Evolutionary conservation across 2,888 invertebrate genomes (phyloP).

Genomic region (Mactromeris polynyma): DNA sequence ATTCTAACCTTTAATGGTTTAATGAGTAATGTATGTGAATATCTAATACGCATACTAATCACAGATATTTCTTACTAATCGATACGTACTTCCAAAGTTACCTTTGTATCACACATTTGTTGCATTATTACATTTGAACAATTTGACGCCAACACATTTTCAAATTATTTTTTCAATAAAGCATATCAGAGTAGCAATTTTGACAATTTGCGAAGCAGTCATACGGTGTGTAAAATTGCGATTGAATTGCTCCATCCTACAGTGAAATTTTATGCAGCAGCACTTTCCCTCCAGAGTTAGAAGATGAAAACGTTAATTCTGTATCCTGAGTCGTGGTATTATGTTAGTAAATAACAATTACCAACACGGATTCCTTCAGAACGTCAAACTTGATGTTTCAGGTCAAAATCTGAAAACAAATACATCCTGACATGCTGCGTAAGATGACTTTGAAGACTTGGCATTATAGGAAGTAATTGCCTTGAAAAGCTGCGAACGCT

Average conservation of each 20-base stretch:
- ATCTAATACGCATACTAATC: background rate
- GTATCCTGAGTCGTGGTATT: constrained; percentile 20
- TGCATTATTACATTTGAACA: background rate
- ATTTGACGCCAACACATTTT: background rate
- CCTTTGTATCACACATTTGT: background rate
- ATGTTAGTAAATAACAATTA: constrained; percentile 49
- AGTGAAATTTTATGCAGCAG: background rate
- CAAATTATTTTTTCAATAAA: background rate
- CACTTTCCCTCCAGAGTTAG: background rate
- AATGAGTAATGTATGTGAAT: too few relatives aligned
- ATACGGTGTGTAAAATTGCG: constrained; percentile 1
- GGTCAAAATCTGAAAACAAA: constrained; percentile 55
- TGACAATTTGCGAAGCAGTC: constrained; percentile 9
- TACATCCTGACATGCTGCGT: constrained; percentile 42
- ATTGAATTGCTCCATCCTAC: background rate
- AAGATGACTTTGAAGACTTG: constrained; percentile 19
- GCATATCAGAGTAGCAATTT: background rate
- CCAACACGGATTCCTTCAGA: constrained; percentile 18
- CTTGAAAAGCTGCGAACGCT: constrained; percentile 44
- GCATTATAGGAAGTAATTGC: constrained; percentile 32
- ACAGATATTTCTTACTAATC: background rate
- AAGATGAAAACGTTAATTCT: constrained; percentile 1
- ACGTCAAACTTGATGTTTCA: constrained; percentile 58
- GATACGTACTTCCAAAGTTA: background rate
- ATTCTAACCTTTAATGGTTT: too few relatives aligned